phyloP scores from a whole-genome alignment of 2,797 vertebrate species.

The Hirundo rustica region DNA sequence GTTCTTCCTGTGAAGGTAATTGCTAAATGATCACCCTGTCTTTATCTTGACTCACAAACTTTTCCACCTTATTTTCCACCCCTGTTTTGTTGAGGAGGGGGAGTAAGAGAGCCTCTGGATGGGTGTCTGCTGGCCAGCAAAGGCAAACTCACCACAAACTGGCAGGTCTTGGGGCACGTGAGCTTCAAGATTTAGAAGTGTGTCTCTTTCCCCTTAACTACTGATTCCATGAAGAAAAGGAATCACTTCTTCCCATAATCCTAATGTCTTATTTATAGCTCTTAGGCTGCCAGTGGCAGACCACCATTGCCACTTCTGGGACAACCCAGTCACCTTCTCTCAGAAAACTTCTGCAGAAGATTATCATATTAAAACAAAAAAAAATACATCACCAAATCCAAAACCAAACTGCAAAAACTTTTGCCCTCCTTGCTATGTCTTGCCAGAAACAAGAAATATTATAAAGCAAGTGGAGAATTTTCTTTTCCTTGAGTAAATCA shows the following conservation, averaged over 20 bases:
- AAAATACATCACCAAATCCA: not conserved
- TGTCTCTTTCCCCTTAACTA: not conserved
- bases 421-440: not conserved
- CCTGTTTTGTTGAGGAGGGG: accelerated
- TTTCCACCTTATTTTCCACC: not conserved
- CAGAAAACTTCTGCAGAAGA: not conserved
- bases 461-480: not conserved
- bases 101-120: not conserved
- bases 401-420: not conserved
- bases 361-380: not conserved
- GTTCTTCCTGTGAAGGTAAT: not conserved
- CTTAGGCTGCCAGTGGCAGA: not conserved
- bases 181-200: not conserved
- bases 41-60: not conserved
- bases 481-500: not conserved
- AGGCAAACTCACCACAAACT: not conserved
- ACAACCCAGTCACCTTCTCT: not conserved
- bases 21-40: not conserved
- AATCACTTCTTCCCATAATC: not conserved
- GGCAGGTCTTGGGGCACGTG: not conserved
- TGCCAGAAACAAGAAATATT: not conserved
- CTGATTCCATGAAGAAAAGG: not conserved
- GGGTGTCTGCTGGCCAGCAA: not conserved
- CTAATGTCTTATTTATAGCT: not conserved
- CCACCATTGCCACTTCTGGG: not conserved